These are phyloP conservation scores for Tenthredo distinguenda DNA, from an alignment of 2,888 invertebrate species.

Conservation along the genomic window DNA sequence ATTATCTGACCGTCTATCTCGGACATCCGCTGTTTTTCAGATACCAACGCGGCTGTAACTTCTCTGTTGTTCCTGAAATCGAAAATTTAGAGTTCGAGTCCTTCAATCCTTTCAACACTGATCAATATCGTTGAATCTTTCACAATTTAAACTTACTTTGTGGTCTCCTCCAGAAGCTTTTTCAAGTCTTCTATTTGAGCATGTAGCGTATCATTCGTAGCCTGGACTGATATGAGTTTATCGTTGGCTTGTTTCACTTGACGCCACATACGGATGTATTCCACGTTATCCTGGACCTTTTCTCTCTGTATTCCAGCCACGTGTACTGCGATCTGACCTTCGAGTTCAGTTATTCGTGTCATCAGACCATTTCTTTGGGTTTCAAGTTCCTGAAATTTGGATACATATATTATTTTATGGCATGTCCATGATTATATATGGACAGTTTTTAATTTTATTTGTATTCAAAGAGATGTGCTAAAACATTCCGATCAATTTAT, in stretches of 20 bases:
- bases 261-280: conserved; percentile 73
- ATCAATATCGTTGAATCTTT: background rate
- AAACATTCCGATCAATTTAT: background rate
- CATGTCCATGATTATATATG: background rate
- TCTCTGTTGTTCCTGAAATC: conserved; percentile 66
- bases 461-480: background rate
- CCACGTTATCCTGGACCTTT: conserved; percentile 74
- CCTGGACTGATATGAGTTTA: conserved; percentile 66
- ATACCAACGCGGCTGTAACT: conserved; percentile 61
- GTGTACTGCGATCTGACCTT: conserved; percentile 66
- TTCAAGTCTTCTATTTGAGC: conserved; percentile 68
- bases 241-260: conserved; percentile 73
- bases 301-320: conserved; percentile 66
- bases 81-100: background rate
- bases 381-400: conserved; percentile 67
- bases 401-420: too few species aligned
- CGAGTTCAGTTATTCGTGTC: conserved; percentile 67
- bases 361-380: conserved; percentile 68
- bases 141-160: conserved; percentile 62
- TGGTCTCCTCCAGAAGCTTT: conserved; percentile 67
- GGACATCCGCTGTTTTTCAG: conserved; percentile 66
- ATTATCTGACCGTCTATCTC: conserved; percentile 68
- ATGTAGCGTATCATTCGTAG: conserved; percentile 66
- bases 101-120: background rate
- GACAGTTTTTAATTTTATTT: background rate